Evolutionary conservation across 2,888 invertebrate species (phyloP).

Genomic region (Luperina testacea): DNA sequence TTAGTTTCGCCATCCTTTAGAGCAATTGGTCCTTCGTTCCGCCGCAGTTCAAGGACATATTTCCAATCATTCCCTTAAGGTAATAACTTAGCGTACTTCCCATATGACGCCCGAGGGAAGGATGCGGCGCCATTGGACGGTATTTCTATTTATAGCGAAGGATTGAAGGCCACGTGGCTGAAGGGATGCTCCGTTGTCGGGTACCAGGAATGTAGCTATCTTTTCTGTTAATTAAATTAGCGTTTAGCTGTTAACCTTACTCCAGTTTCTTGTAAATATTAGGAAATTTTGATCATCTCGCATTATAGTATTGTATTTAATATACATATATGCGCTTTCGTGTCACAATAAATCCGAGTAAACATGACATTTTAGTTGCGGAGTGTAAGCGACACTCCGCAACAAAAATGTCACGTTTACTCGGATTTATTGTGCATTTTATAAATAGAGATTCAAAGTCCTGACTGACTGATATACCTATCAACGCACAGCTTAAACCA

Average conservation of each 20-base stretch:
- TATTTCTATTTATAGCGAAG: slow-evolving; percentile 45
- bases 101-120: slow-evolving; percentile 31
- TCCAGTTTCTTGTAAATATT: background rate
- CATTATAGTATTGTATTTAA: background rate
- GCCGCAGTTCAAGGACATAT: slow-evolving; percentile 33
- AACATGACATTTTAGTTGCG: no score
- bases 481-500: no score
- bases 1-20: background rate
- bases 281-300: background rate
- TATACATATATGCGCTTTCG: no score
- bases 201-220: slow-evolving; percentile 1
- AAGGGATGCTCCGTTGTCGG: background rate
- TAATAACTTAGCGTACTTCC: slow-evolving; percentile 32
- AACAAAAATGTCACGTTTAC: no score
- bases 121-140: background rate
- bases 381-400: no score
- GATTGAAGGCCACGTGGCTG: background rate
- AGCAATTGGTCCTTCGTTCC: slow-evolving; percentile 2
- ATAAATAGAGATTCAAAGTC: no score
- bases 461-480: no score
- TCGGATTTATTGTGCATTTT: no score
- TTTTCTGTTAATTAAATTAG: slow-evolving; percentile 19
- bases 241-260: background rate
- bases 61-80: background rate
- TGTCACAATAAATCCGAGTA: no score